These are phyloP conservation scores for Amphilophus citrinellus DNA, from an alignment of 2,113 vertebrate genomes.

Conservation along the genomic window DNA sequence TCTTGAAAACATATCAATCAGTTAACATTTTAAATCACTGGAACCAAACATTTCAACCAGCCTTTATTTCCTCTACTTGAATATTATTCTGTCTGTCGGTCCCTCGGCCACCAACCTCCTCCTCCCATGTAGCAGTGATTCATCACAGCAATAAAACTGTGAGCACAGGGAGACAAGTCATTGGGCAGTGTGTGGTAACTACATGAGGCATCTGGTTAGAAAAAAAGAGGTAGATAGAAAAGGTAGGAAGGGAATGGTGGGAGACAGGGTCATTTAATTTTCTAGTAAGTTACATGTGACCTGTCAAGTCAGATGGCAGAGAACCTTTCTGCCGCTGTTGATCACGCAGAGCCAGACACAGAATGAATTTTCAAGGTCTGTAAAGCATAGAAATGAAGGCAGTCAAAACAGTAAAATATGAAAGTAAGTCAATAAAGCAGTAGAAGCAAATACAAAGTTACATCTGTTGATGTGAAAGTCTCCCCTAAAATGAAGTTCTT, in stretches of 20 bases:
- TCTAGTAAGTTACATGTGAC: background rate
- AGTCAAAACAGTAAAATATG: background rate
- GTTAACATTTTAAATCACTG: background rate
- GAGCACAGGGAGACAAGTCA: slow-evolving; percentile 36
- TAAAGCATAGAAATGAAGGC: background rate
- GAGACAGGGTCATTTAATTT: background rate
- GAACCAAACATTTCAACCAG: background rate
- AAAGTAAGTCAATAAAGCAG: slow-evolving; percentile 4
- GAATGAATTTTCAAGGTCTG: background rate
- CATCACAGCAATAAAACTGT: slow-evolving; percentile 45
- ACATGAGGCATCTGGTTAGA: slow-evolving; percentile 7
- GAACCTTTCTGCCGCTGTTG: background rate
- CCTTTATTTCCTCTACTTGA: background rate
- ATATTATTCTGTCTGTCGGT: background rate
- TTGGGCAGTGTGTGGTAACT: slow-evolving; percentile 29
- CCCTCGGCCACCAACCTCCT: background rate
- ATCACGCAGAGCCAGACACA: background rate
- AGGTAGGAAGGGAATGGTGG: background rate
- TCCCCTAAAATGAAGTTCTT: background rate
- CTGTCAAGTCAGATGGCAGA: background rate
- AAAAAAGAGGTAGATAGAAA: background rate
- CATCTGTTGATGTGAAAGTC: background rate
- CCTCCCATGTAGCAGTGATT: slow-evolving; percentile 37
- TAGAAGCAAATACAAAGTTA: background rate
- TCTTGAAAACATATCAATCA: too few relatives aligned